Evolutionary conservation across 2,797 vertebrate species (phyloP).

Genomic region (Botia almorhae): DNA sequence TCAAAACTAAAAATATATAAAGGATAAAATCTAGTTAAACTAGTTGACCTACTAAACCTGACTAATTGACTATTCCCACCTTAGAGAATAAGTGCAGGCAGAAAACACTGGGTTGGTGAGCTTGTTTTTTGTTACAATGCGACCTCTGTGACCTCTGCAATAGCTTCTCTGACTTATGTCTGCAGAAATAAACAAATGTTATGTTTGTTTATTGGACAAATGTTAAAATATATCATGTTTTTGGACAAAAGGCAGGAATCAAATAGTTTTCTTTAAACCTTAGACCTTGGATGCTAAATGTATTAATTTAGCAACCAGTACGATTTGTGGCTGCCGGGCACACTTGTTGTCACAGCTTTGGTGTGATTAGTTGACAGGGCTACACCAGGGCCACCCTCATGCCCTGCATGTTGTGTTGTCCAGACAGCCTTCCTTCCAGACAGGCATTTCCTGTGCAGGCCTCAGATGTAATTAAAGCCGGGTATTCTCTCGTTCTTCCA

Average conservation of each 20-base stretch:
- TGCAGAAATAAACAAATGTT: neutral
- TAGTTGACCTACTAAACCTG: too few relatives aligned
- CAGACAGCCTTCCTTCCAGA: conserved; percentile 70
- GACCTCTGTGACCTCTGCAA: too few relatives aligned
- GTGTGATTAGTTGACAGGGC: conserved; percentile 35
- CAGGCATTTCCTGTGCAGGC: conserved; percentile 65
- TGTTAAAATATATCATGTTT: too few relatives aligned
- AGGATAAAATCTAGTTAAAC: too few relatives aligned
- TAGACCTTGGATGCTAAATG: neutral
- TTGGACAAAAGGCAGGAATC: neutral
- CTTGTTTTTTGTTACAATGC: too few relatives aligned
- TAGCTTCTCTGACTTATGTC: neutral
- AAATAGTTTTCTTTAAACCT: neutral
- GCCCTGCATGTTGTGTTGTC: conserved; percentile 65
- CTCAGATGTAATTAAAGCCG: conserved; percentile 77
- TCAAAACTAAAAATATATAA: too few relatives aligned
- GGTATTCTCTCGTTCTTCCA: conserved; percentile 58
- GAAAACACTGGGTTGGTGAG: too few relatives aligned
- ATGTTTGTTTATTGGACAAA: too few relatives aligned
- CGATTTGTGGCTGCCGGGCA: neutral
- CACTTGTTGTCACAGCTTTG: conserved; percentile 7
- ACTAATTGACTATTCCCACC: too few relatives aligned
- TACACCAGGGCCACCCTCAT: conserved; percentile 16
- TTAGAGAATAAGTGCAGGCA: too few relatives aligned
- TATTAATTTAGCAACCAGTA: neutral